Evolutionary conservation across 1,140 invertebrate genomes (phyloP), one percentile per base, ranked within the genome.

Genomic region (Zaprionus lachaisei): DNA sequence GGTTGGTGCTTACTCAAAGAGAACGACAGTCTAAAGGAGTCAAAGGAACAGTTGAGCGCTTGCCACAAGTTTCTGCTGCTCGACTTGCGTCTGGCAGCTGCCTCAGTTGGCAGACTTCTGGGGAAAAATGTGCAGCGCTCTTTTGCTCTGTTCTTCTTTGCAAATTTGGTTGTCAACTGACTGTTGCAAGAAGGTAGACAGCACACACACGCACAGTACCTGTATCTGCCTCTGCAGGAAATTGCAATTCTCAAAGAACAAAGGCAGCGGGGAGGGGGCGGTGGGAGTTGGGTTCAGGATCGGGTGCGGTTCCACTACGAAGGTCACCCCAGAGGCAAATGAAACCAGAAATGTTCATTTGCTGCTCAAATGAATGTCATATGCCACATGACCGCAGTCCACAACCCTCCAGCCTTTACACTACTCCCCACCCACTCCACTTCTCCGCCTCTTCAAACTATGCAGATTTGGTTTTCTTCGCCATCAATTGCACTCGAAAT

Each of bases 281-380:
- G 38, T 2, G 44, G 17, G 1, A 1, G 44, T 15, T 31, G 44
- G n/a, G 44, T 20, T 22, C 20, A 6, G 17, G 47, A 44, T 44
- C 41, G 15, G 2, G n/a, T 44, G 41, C n/a, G n/a, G n/a, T 47
- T 47, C 41, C 41, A 14, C 20, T 22, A 20, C 20, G 20, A 24
- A 20, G 47, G 17, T 51, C 47, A 14, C 3, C 11, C 47, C 20
- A 22, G 20, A 22, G 47, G 47, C 47, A 24, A 51, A 51, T 14
- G 47, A 22, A 24, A 24, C 47, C 20, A 51, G 20, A 24, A 51
- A 22, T 51, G 47, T 51, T 24, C 47, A 14, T 51, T 51, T 51
- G 5, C 47, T 12, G 47, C 47, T 51, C 47, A 51, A 51, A 51
- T 51, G 12, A 51, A 51, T 51, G 47, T 51, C 47, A 51, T 51